phyloP scores from a whole-genome alignment of 2,113 vertebrate genomes.

The Archocentrus centrarchus region DNA sequence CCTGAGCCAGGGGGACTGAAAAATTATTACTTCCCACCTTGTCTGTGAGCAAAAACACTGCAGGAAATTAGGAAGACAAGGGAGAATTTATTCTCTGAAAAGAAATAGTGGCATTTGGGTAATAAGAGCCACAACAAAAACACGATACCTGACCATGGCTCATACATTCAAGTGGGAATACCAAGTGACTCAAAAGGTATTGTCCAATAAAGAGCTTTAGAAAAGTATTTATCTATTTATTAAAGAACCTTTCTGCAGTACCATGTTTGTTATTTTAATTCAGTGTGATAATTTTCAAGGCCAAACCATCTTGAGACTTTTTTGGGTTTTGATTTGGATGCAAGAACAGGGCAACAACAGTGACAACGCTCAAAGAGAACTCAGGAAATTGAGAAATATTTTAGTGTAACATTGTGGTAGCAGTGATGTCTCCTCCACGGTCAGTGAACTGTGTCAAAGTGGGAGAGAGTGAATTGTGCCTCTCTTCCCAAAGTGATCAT shows the following conservation, averaged over 20 bases:
- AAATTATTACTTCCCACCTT: conserved; percentile 55
- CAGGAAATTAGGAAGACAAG: conserved; percentile 11
- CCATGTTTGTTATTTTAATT: not conserved
- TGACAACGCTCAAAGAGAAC: not conserved
- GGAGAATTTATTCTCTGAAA: conserved; percentile 1
- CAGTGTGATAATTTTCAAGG: not conserved
- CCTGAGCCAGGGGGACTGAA: conserved; percentile 45
- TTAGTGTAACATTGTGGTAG: not conserved
- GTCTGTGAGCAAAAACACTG: conserved; percentile 35
- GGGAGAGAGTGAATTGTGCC: conserved; percentile 37
- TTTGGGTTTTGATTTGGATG: not conserved
- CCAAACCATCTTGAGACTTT: not conserved
- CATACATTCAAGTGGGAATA: not conserved
- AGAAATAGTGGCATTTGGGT: not conserved
- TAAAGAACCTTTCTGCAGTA: not conserved
- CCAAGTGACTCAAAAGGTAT: not conserved
- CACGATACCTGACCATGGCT: accelerated
- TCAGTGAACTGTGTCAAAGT: conserved; percentile 44
- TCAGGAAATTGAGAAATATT: not conserved
- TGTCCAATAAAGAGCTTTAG: not conserved
- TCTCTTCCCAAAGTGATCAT: conserved; percentile 47
- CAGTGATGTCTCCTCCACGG: conserved; percentile 9
- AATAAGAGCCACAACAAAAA: not conserved
- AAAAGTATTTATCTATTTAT: not conserved
- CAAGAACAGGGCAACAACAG: not conserved